Conservation (phyloP, 2,797 vertebrate genomes). For the Ispidina picta region DNA sequence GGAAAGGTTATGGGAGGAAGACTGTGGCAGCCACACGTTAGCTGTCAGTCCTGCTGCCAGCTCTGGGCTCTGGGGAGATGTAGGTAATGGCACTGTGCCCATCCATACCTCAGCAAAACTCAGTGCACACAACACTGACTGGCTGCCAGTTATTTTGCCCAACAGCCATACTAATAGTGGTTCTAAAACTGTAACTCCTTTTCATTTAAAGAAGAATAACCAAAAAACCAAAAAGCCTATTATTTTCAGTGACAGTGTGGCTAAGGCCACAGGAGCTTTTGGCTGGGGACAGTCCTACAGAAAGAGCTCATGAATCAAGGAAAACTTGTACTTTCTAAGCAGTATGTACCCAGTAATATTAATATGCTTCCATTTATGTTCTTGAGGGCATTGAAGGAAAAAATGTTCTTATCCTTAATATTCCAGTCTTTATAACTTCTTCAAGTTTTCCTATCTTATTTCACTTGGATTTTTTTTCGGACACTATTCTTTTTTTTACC, state of each 20-base stretch:
- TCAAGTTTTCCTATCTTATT: background rate
- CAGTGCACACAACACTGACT: background rate
- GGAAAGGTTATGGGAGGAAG: too few species aligned
- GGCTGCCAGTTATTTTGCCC: background rate
- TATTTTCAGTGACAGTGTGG: background rate
- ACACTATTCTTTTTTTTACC: background rate
- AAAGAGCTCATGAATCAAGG: slow-evolving; percentile 18
- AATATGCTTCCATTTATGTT: background rate
- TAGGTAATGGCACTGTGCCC: background rate
- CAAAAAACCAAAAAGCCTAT: background rate
- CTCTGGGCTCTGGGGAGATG: background rate
- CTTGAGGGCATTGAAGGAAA: slow-evolving; percentile 3
- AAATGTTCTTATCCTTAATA: slow-evolving; percentile 3
- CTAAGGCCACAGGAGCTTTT: background rate
- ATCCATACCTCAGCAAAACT: background rate
- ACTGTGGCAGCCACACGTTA: accelerated
- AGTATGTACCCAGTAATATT: background rate
- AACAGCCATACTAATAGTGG: background rate
- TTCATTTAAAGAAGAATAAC: background rate
- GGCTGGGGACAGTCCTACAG: background rate
- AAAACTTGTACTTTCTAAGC: background rate
- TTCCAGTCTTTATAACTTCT: background rate
- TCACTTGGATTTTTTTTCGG: background rate
- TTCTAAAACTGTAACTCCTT: background rate
- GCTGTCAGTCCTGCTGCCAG: background rate